Conservation (phyloP, 2,888 invertebrate species). For the Macaria notata region DNA sequence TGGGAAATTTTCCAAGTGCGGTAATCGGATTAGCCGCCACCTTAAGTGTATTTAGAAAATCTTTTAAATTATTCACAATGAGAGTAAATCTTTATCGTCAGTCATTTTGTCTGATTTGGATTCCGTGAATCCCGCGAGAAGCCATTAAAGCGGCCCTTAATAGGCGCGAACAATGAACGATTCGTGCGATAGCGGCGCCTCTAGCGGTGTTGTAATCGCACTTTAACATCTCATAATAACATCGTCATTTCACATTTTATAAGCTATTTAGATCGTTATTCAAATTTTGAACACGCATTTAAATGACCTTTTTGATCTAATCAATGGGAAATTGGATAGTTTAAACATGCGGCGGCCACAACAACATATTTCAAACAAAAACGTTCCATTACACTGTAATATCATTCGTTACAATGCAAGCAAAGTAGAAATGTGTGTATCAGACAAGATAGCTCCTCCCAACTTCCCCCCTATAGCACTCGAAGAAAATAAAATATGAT, state of each 20-base stretch:
- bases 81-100: constrained; percentile 50
- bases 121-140: constrained; percentile 33
- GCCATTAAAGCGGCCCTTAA: constrained; percentile 28
- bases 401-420: no score
- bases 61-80: constrained; percentile 51
- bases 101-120: constrained; percentile 45
- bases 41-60: constrained; percentile 54
- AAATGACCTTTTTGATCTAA: neutral
- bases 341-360: no score
- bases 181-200: constrained; percentile 21
- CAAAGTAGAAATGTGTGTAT: no score
- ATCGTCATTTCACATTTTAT: constrained; percentile 19
- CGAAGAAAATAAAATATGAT: constrained; percentile 14
- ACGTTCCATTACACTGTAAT: no score
- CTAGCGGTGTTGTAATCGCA: constrained; percentile 19
- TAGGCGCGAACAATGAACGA: constrained; percentile 28
- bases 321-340: neutral
- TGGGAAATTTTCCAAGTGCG: constrained; percentile 56
- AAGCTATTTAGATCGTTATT: constrained; percentile 18
- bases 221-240: constrained; percentile 17
- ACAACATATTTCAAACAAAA: no score
- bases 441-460: no score
- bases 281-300: constrained; percentile 8
- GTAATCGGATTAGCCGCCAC: constrained; percentile 60
- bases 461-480: neutral